Conservation (phyloP, 1,140 invertebrate genomes). For the Amyelois transitella region DNA sequence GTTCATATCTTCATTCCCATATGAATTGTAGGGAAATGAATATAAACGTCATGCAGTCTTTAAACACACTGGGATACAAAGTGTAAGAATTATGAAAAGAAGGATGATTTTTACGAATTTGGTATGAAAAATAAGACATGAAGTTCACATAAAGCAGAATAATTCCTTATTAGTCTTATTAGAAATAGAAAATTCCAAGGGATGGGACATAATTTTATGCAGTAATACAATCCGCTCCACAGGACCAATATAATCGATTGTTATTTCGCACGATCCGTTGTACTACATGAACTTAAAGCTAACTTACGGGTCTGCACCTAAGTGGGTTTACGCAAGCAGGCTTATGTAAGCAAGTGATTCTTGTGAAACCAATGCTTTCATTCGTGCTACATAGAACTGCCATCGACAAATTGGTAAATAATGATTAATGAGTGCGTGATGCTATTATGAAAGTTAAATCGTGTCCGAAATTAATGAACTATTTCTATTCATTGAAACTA, state of each 20-base stretch:
- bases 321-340: slow-evolving; percentile 56
- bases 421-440: slow-evolving; percentile 24
- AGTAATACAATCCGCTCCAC: slow-evolving; percentile 6
- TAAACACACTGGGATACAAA: not conserved
- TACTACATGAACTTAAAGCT: slow-evolving; percentile 57
- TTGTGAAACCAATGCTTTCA: slow-evolving; percentile 55
- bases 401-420: slow-evolving; percentile 33
- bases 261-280: slow-evolving; percentile 34
- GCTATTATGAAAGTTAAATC: slow-evolving; percentile 12
- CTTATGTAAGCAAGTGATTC: slow-evolving; percentile 64
- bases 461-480: not conserved
- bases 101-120: too few relatives aligned
- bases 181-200: not conserved
- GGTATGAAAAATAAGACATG: too few relatives aligned
- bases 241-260: slow-evolving; percentile 33
- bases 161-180: too few relatives aligned
- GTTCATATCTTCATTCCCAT: not conserved
- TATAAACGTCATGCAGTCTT: not conserved
- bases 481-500: not conserved
- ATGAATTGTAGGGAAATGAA: not conserved
- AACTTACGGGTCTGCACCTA: slow-evolving; percentile 44
- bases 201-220: not conserved
- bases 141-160: too few relatives aligned
- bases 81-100: too few relatives aligned
- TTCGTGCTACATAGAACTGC: slow-evolving; percentile 27